A percentile compares a stretch with the other conserved stretches of the same genome.
Conservation (phyloP, 2,113 vertebrate genomes). For the Echinops telfairi region DNA sequence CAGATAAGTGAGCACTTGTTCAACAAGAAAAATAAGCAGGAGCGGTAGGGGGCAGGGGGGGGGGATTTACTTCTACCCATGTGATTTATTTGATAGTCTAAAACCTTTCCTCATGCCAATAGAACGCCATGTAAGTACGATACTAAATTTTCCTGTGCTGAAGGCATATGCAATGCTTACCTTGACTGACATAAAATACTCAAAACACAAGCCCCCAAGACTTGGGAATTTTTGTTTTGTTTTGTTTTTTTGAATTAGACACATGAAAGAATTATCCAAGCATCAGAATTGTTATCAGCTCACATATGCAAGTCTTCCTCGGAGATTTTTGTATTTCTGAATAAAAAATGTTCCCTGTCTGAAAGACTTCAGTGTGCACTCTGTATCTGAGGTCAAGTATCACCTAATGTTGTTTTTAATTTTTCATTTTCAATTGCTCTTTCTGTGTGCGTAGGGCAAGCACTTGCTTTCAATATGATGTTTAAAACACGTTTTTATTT, state of each 20-base stretch:
- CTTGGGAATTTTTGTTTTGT: constrained; percentile 47
- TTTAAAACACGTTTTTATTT: constrained; percentile 76
- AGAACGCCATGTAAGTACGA: constrained; percentile 58
- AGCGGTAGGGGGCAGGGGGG: no score
- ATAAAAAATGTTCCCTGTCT: constrained; percentile 72
- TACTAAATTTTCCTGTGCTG: constrained; percentile 60
- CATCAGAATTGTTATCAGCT: constrained; percentile 69
- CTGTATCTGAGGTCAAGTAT: constrained; percentile 71
- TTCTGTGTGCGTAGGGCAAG: constrained; percentile 40
- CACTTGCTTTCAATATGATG: constrained; percentile 40
- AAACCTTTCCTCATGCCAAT: constrained; percentile 55
- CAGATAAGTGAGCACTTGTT: not conserved
- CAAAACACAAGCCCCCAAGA: constrained; percentile 67
- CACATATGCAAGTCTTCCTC: constrained; percentile 74
- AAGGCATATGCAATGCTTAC: constrained; percentile 26
- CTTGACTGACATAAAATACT: constrained; percentile 63
- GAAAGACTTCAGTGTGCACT: constrained; percentile 75
- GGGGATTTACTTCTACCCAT: constrained; percentile 60
- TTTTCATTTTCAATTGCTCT: constrained; percentile 65
- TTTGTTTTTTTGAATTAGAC: constrained; percentile 75
- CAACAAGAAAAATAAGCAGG: not conserved
- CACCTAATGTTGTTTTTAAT: constrained; percentile 58
- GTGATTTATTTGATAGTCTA: constrained; percentile 72
- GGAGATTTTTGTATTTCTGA: constrained; percentile 73
- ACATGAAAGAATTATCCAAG: constrained; percentile 69